Evolutionary conservation across 2,888 invertebrate genomes (phyloP), one percentile per base, ranked within the genome.

Genomic region (Folsomia candida): DNA sequence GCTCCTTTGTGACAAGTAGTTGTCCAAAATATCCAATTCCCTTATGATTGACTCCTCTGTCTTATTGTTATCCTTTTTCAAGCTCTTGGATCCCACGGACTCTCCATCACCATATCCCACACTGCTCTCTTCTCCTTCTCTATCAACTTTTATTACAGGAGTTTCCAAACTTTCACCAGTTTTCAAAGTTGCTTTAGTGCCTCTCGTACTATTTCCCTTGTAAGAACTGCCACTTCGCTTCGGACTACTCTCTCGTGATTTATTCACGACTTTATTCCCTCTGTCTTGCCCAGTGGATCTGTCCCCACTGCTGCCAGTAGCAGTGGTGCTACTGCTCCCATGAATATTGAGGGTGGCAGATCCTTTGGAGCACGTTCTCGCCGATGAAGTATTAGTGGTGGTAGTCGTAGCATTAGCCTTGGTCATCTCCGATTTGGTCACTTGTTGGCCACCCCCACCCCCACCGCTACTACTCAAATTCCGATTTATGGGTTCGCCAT

Each of bases 1-100:
- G 62, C 78, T 77, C 60, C 79, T 61, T 68, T 78, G 77, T 54
- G 77, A 78, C 69, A 80, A 69, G 70, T 72, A 80, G 58, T 70
- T 76, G 69, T 80, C 80, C 25, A 80, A 70, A 69, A 75, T 78
- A 68, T 80, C 78, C 68, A 80, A 70, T 63, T 80, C 80, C 24
- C 76, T 70, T 70, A 80, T 78, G 71, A 80, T 80, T 51, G 73
- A 76, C 67, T 80, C 75, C 54, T 80, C 80, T 9, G 77, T 74
- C 71, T 71, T 74, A 59, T 61, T 69, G 51, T 29, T 57, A 67
- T 27, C 61, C 61, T 51, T 27, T 47, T 29, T 62, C 57, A 1
- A 27, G 18, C 29, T 2, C n/a, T 57, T 61, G 11, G 37, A 29
- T 24, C 27, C 59, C 24, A 26, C 27, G 18, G 20, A n/a, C 18